phyloP scores from a whole-genome alignment of 2,113 vertebrate species.

The Fregetta grallaria region DNA sequence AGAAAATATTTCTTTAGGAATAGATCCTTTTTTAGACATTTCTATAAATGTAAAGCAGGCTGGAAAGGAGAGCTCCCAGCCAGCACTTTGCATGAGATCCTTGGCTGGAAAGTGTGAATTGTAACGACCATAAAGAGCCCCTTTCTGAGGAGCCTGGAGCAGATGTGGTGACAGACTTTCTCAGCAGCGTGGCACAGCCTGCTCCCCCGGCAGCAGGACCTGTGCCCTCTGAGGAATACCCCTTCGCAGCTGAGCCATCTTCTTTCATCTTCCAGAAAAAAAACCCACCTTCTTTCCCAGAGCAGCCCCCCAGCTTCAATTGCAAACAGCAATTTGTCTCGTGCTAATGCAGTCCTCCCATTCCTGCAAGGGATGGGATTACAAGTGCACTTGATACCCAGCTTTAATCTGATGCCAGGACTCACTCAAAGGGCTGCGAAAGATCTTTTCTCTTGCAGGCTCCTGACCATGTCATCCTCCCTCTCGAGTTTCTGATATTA shows the following conservation, averaged over 20 bases:
- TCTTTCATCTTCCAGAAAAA: neutral
- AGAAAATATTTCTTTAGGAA: neutral
- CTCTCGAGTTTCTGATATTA: neutral
- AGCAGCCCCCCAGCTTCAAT: neutral
- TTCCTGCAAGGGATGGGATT: neutral
- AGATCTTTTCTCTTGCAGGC: neutral
- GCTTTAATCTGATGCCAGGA: neutral
- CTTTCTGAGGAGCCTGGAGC: neutral
- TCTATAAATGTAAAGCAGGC: fast-evolving
- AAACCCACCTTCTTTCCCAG: neutral
- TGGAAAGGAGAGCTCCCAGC: neutral
- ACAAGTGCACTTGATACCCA: neutral
- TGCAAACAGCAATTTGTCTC: neutral
- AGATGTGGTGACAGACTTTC: neutral
- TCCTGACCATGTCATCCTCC: neutral
- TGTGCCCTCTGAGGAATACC: neutral
- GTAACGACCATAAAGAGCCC: neutral
- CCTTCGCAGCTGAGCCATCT: neutral
- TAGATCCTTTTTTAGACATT: neutral
- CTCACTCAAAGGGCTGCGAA: neutral
- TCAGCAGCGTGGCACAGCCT: neutral
- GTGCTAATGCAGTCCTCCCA: neutral
- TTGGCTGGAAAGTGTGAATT: neutral
- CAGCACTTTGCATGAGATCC: neutral
- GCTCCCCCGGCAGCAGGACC: neutral